Evolutionary conservation across 1,140 invertebrate genomes (phyloP).

Genomic region (Sycophila sp.): DNA sequence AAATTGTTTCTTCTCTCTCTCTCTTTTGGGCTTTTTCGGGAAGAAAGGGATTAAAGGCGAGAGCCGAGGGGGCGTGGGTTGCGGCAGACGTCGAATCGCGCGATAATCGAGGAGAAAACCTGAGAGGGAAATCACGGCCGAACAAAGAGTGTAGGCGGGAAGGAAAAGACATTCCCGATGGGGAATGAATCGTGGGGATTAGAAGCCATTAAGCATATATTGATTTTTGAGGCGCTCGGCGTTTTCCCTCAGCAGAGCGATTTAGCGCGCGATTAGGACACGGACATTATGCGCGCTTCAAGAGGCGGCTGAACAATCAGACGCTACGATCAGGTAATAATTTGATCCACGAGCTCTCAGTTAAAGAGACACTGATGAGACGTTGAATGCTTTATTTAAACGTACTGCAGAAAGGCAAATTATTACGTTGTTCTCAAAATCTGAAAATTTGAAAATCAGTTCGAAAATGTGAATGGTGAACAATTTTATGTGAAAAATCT

Average conservation of each 20-base stretch:
- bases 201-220: slow-evolving; percentile 18
- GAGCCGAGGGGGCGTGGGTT: background rate
- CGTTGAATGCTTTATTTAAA: no score
- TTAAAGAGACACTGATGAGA: no score
- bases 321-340: no score
- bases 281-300: no score
- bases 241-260: background rate
- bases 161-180: background rate
- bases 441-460: no score
- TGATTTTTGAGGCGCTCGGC: slow-evolving; percentile 20
- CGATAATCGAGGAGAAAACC: background rate
- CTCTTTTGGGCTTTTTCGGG: background rate
- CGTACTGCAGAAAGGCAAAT: no score
- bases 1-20: background rate
- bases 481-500: no score
- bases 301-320: no score
- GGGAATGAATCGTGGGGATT: slow-evolving; percentile 27
- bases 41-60: background rate
- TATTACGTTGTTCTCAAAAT: no score
- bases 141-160: background rate
- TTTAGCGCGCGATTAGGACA: slow-evolving; percentile 9
- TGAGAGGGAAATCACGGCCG: background rate
- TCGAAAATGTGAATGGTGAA: no score
- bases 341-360: no score
- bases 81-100: no score